These are phyloP conservation scores for Disparrhopalites patrizii DNA, from an alignment of 2,888 invertebrate species.

Conservation along the genomic window DNA sequence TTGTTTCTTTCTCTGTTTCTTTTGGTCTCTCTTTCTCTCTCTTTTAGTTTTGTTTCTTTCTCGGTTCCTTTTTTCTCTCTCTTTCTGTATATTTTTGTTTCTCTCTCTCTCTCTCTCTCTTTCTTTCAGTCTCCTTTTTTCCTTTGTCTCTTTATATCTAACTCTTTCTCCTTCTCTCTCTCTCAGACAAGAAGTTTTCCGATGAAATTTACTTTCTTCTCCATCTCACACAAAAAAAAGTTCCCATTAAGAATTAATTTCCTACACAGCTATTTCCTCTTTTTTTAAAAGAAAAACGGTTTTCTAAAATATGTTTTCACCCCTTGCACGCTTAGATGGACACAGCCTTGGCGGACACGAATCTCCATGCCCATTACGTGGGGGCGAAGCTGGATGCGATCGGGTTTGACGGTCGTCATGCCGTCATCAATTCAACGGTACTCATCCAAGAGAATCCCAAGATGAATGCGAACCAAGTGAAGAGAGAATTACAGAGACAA, in stretches of 20 bases:
- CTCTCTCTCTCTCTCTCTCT: neutral
- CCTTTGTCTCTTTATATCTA: too few relatives aligned
- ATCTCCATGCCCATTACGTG: slow-evolving; percentile 81
- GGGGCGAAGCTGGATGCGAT: slow-evolving; percentile 69
- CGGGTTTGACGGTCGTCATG: slow-evolving; percentile 55
- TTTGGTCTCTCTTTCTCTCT: neutral
- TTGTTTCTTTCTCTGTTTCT: neutral
- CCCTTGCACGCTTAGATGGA: slow-evolving; percentile 76
- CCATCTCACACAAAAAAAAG: too few relatives aligned
- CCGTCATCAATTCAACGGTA: slow-evolving; percentile 80
- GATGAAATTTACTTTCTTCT: too few relatives aligned
- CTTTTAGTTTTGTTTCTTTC: neutral
- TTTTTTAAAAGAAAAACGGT: neutral
- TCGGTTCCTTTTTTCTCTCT: neutral
- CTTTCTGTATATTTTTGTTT: neutral
- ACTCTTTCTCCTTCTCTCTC: too few relatives aligned
- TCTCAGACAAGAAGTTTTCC: too few relatives aligned
- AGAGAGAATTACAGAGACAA: slow-evolving; percentile 76
- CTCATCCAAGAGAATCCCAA: slow-evolving; percentile 72
- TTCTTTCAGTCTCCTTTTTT: neutral
- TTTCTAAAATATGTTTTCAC: too few relatives aligned
- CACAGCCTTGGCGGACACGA: slow-evolving; percentile 88
- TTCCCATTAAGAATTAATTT: neutral
- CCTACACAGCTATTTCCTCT: neutral
- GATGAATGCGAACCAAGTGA: slow-evolving; percentile 64